Evolutionary conservation across 2,113 vertebrate genomes (phyloP).

Genomic region (Cavia porcellus): DNA sequence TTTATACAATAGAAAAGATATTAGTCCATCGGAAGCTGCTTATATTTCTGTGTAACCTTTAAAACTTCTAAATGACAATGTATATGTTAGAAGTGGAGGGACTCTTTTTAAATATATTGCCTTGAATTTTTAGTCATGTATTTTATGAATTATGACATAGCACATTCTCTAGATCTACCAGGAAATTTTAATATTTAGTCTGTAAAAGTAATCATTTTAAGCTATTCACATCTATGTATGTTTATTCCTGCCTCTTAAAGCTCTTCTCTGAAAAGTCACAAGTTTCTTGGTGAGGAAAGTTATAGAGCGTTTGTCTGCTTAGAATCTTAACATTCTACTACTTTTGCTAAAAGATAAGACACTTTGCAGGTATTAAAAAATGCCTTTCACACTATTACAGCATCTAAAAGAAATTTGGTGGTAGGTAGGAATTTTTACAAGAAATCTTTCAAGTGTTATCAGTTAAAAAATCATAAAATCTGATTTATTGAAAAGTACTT

Average conservation of each 20-base stretch:
- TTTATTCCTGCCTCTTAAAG: conserved; percentile 55
- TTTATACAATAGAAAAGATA: background rate
- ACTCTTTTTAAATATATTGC: conserved; percentile 21
- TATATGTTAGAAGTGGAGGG: background rate
- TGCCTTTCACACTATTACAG: background rate
- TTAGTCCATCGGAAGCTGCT: conserved; percentile 16
- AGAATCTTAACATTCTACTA: background rate
- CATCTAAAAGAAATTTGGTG: background rate
- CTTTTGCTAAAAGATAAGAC: conserved; percentile 25
- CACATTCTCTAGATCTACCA: background rate
- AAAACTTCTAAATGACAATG: conserved; percentile 28
- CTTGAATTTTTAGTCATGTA: conserved; percentile 49
- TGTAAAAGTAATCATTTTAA: background rate
- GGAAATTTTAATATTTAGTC: conserved; percentile 41
- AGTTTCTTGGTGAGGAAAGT: background rate
- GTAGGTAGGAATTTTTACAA: background rate
- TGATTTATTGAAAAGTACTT: conserved; percentile 38
- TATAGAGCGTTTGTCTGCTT: conserved; percentile 37
- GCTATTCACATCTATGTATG: background rate
- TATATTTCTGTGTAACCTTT: conserved; percentile 40
- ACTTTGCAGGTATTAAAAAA: background rate
- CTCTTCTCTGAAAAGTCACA: conserved; percentile 3
- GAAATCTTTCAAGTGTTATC: conserved; percentile 54
- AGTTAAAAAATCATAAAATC: conserved; percentile 51
- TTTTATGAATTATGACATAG: conserved; percentile 32